These are phyloP conservation scores for Lasiurus borealis DNA, from an alignment of 2,113 vertebrate species.

Conservation along the genomic window DNA sequence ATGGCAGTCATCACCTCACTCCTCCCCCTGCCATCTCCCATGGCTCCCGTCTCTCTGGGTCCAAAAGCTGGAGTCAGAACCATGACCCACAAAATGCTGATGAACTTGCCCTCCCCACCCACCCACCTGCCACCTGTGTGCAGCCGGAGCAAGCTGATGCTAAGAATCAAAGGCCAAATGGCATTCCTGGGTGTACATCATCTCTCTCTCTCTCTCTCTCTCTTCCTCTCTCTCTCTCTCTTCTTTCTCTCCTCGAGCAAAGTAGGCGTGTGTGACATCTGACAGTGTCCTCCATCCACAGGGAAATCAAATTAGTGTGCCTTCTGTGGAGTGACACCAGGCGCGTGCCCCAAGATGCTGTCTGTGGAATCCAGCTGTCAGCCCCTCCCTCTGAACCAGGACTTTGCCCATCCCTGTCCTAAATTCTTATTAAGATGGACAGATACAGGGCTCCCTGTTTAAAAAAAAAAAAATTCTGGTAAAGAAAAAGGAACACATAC, in stretches of 20 bases:
- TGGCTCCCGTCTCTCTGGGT: not conserved
- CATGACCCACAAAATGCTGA: no score
- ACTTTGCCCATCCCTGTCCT: not conserved
- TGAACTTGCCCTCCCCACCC: not conserved
- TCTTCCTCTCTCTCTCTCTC: not conserved
- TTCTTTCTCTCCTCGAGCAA: not conserved
- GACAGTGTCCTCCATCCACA: no score
- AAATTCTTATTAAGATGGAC: not conserved
- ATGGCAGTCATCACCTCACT: rapidly evolving
- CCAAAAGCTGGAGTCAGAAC: not conserved
- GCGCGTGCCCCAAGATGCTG: not conserved
- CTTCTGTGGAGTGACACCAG: not conserved
- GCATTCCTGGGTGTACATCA: rapidly evolving
- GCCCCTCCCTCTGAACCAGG: not conserved
- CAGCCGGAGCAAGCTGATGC: not conserved
- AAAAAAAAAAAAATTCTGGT: not conserved
- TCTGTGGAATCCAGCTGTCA: not conserved
- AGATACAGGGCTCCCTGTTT: not conserved
- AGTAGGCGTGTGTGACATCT: rapidly evolving
- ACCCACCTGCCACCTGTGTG: rapidly evolving
- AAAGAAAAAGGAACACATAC: not conserved
- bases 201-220: not conserved
- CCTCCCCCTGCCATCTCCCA: rapidly evolving
- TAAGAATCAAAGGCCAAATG: not conserved
- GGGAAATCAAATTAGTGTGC: not conserved